Evolutionary conservation across 1,140 invertebrate genomes (phyloP), one percentile per base, ranked within the genome.

Genomic region (Asobara japonica): DNA sequence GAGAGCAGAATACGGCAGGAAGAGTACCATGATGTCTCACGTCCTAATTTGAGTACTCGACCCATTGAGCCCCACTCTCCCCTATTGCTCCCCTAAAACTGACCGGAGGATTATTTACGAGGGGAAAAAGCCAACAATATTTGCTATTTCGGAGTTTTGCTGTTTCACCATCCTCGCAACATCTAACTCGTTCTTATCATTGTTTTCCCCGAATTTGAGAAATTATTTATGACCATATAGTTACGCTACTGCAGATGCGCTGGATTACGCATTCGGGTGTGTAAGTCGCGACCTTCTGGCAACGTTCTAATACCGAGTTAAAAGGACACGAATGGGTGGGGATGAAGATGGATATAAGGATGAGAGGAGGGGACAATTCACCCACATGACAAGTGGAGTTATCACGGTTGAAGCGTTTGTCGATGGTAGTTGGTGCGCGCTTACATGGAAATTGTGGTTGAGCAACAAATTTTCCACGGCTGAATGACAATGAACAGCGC

Each of bases 361-460:
- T 65, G 64, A 7, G 11, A 13, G 22, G 51, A 25, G 64, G n/a
- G 30, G 64, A 65, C 30, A 65, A 38, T 66, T 66, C 36, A 29
- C 22, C 65, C 22, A 66, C 66, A 69, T 69, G 45, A 69, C 66
- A 60, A 69, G 27, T 48, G 18, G 51, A 65, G 61, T 65, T 65
- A 25, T 65, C 60, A 27, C 22, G 11, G 70, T 60, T 60, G 29
- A 36, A 38, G 70, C 67, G 30, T 65, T 56, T 66, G 67, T 71
- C 76, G 70, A 77, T 77, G 71, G 73, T 75, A 77, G 72, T 73
- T 69, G 65, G 65, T 20, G 65, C 65, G 60, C 65, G 74, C 61
- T 77, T 77, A 77, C 71, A 74, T 77, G 74, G 73, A 77, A 75
- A 77, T 73, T 77, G 71, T 66, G 71, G 65, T 73, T 56, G 64